Evolutionary conservation across 2,797 vertebrate genomes (phyloP).

Genomic region (Caiman crocodilus): DNA sequence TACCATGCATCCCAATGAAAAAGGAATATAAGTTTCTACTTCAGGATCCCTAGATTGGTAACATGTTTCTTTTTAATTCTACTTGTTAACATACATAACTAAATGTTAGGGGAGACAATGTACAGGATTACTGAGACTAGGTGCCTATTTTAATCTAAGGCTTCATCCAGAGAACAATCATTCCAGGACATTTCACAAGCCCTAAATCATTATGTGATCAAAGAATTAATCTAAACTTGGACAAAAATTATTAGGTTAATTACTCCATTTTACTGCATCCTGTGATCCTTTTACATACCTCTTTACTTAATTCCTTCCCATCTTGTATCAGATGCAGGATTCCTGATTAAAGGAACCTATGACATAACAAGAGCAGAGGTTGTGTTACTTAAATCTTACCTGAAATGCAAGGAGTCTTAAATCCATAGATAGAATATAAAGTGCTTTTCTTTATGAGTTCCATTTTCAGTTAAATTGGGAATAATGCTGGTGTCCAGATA

Average conservation of each 20-base stretch:
- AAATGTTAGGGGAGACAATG: too few relatives aligned
- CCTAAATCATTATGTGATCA: not conserved
- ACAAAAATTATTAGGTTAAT: not conserved
- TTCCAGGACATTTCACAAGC: not conserved
- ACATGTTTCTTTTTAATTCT: too few relatives aligned
- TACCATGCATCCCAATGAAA: too few relatives aligned
- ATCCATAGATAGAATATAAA: not conserved
- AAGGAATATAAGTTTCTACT: too few relatives aligned
- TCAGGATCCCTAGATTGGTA: too few relatives aligned
- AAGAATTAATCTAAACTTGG: not conserved
- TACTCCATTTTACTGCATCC: not conserved
- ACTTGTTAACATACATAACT: too few relatives aligned
- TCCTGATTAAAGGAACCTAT: not conserved
- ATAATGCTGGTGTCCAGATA: not conserved
- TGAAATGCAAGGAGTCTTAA: not conserved
- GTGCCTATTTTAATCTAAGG: too few relatives aligned
- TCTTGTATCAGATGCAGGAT: not conserved
- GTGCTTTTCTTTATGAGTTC: not conserved
- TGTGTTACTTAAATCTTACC: not conserved
- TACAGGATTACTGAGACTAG: too few relatives aligned
- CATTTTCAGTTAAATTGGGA: not conserved
- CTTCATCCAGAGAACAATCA: not conserved
- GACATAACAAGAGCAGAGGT: not conserved
- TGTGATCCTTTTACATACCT: not conserved
- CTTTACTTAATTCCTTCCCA: not conserved